Evolutionary conservation across 2,113 vertebrate genomes (phyloP).

Genomic region (Amblyopsis rosae): DNA sequence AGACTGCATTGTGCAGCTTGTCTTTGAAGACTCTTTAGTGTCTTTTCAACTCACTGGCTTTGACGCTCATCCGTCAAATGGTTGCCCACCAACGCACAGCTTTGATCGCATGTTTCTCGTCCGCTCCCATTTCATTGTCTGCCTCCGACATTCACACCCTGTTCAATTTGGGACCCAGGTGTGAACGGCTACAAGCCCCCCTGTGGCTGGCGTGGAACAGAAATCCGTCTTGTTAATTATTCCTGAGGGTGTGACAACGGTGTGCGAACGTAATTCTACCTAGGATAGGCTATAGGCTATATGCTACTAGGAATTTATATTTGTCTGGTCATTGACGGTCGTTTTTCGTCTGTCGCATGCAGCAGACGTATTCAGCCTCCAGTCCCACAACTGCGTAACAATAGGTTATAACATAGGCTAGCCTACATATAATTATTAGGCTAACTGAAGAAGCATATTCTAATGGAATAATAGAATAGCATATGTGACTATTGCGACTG

Average conservation of each 20-base stretch:
- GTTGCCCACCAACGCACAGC: slow-evolving; percentile 15
- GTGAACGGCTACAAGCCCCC: slow-evolving; percentile 21
- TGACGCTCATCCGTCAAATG: slow-evolving; percentile 59
- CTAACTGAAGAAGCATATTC: background rate
- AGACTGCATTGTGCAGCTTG: background rate
- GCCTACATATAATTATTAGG: background rate
- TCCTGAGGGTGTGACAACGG: slow-evolving; percentile 52
- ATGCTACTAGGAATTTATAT: background rate
- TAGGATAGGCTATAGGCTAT: no score
- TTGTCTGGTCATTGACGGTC: background rate
- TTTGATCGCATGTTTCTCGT: slow-evolving; percentile 58
- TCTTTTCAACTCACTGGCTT: slow-evolving; percentile 15
- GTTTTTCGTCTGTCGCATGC: no score
- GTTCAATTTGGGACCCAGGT: slow-evolving; percentile 15
- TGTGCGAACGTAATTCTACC: slow-evolving; percentile 55
- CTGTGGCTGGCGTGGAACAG: background rate
- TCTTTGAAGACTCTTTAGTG: slow-evolving; percentile 8
- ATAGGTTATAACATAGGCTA: no score
- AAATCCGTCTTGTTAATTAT: slow-evolving; percentile 15
- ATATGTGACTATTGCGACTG: background rate
- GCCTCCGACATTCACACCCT: slow-evolving; percentile 56
- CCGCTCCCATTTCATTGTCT: slow-evolving; percentile 45
- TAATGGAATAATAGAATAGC: background rate
- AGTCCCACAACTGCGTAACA: background rate
- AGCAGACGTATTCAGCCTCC: no score